A percentile compares a stretch with the other conserved stretches of the same genome.
Evolutionary conservation across 2,113 vertebrate species (phyloP).

Genomic region (Colistium nudipinnis): DNA sequence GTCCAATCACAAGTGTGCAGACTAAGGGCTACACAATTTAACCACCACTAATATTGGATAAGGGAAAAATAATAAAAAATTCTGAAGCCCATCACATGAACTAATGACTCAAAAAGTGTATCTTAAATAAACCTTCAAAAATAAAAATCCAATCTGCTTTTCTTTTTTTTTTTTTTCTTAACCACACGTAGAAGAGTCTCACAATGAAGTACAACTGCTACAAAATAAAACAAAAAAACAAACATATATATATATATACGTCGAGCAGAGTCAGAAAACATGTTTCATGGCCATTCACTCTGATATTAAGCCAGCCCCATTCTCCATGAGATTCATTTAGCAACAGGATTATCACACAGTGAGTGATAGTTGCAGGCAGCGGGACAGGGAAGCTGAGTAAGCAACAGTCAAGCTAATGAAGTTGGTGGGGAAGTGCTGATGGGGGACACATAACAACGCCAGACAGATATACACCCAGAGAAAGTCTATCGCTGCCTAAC

Average conservation of each 20-base stretch:
- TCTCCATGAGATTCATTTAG: slow-evolving; percentile 45
- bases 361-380: slow-evolving; percentile 59
- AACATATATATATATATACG: slow-evolving; percentile 1
- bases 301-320: slow-evolving; percentile 42
- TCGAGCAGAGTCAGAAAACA: slow-evolving; percentile 29
- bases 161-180: too few species aligned
- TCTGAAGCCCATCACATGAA: too few species aligned
- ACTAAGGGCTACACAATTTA: too few species aligned
- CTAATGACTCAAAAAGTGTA: too few species aligned
- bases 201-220: neutral
- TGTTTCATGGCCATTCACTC: slow-evolving; percentile 54
- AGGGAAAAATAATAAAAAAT: too few species aligned
- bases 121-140: neutral
- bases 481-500: slow-evolving; percentile 26
- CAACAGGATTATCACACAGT: slow-evolving; percentile 53
- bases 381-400: slow-evolving; percentile 66
- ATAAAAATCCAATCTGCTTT: slow-evolving; percentile 61
- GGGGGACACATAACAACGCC: slow-evolving; percentile 63
- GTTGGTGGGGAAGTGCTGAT: slow-evolving; percentile 49
- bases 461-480: slow-evolving; percentile 60
- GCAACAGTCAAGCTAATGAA: slow-evolving; percentile 69
- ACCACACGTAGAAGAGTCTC: neutral
- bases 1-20: too few species aligned
- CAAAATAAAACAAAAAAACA: slow-evolving; percentile 6
- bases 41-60: too few species aligned